Evolutionary conservation across 1,140 invertebrate genomes (phyloP).

Genomic region (Eufriesea mexicana): DNA sequence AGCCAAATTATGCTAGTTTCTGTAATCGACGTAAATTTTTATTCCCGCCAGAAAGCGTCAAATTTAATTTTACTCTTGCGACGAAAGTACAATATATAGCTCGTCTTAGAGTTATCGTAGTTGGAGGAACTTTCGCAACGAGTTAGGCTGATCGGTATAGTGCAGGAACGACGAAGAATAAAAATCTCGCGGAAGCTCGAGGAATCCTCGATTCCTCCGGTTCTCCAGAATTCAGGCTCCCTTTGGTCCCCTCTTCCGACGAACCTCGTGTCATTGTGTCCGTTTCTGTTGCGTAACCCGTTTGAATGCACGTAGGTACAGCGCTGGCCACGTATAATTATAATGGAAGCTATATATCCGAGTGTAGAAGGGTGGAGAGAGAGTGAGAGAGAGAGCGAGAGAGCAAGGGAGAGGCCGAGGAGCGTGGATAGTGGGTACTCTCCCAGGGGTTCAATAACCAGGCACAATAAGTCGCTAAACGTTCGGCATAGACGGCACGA

Average conservation of each 20-base stretch:
- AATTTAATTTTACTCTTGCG: no score
- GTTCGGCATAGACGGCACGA: conserved; percentile 60
- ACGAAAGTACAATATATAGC: no score
- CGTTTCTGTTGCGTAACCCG: conserved; percentile 52
- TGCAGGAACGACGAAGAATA: neutral
- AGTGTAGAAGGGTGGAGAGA: conserved; percentile 30
- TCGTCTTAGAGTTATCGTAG: no score
- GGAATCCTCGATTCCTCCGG: conserved; percentile 24
- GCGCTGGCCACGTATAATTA: conserved; percentile 53
- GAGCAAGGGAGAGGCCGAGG: neutral
- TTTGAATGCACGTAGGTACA: conserved; percentile 62
- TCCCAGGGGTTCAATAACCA: conserved; percentile 71
- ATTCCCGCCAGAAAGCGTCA: no score
- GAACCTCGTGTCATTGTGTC: conserved; percentile 52
- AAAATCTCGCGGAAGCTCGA: neutral
- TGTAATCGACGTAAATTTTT: no score
- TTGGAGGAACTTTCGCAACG: no score
- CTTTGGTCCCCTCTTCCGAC: conserved; percentile 31
- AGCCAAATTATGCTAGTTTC: no score
- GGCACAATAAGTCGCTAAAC: conserved; percentile 66
- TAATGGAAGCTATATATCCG: conserved; percentile 56
- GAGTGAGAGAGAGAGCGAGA: neutral
- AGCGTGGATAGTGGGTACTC: conserved; percentile 34
- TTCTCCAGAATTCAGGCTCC: conserved; percentile 26
- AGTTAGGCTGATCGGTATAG: no score